These are phyloP conservation scores for Glaucopsyche alexis DNA, from an alignment of 2,888 invertebrate species.

Conservation along the genomic window DNA sequence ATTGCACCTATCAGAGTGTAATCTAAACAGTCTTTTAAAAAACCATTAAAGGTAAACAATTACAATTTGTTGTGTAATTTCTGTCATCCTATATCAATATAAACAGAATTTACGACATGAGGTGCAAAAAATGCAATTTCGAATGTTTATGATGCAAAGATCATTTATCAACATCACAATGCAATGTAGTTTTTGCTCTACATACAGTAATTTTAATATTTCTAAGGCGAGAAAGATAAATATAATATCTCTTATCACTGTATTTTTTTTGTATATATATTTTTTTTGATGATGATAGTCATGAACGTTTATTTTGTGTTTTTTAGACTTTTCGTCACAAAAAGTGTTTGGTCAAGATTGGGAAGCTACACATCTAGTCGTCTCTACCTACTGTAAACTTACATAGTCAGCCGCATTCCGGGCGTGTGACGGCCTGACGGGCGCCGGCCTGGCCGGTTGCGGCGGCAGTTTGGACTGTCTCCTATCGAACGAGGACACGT, in stretches of 20 bases:
- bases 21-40: not conserved
- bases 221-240: too few species aligned
- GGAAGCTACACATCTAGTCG: not conserved
- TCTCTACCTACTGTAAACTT: constrained; percentile 46
- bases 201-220: too few species aligned
- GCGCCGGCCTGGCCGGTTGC: constrained; percentile 68
- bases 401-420: constrained; percentile 65
- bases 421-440: constrained; percentile 60
- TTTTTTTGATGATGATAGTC: too few species aligned
- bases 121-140: not conserved
- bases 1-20: not conserved
- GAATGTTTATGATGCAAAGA: constrained; percentile 3
- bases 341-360: not conserved
- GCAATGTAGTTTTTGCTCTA: too few species aligned
- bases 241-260: too few species aligned
- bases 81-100: not conserved
- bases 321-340: too few species aligned
- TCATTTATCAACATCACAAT: not conserved
- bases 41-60: not conserved
- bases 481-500: constrained; percentile 75
- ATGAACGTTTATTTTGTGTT: too few species aligned
- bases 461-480: constrained; percentile 72
- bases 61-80: not conserved
- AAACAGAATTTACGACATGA: not conserved
- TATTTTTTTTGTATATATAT: too few species aligned